Evolutionary conservation across 2,113 vertebrate genomes (phyloP), one percentile per base, ranked within the genome.

Genomic region (Paracanthobrama guichenoti): DNA sequence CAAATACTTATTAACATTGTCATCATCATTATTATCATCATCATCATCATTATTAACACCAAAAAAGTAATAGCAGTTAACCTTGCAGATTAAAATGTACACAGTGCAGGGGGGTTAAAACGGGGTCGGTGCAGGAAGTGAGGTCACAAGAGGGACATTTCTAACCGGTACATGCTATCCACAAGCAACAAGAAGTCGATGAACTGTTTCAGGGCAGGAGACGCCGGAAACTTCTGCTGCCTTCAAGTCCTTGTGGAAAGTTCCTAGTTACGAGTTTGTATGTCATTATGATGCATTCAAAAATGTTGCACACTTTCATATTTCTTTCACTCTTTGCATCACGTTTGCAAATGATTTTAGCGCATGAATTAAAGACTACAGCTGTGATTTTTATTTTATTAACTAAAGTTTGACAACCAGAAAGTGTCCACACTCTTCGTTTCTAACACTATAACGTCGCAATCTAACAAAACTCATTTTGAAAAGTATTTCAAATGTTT

Each of bases 161-260:
- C 93, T 94, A 94, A 94, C 93, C 93, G 87, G 93, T 92, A 94
- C 94, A 95, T 95, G 94, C 94, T 95, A 95, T 95, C 92, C 94
- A 95, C 94, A 94, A 94, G 94, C 92, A 90, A 95, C 93, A 90
- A 92, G 91, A 89, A 67, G 88, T 89, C 91, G 91, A 90, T 81
- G 81, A 2, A 79, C 90, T 85, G 89, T 87, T 92, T 91, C 81
- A 81, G 90, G 91, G 89, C 91, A 89, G 85, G 90, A 90, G 90
- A 91, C 66, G 22, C 88, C 74, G 84, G 85, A 87, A 85, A 75
- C 73, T 22, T 67, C 62, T 35, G 31, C 28, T 71, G 79, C 66
- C 66, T 82, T 82, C 79, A 71, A 82, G 79, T 71, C 78, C 28
- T 31, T 26, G 16, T 31, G 62, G 60, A 31, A 67, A 67, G 42